Evolutionary conservation across 2,113 vertebrate genomes (phyloP), one percentile per base, ranked within the genome.

Genomic region (Clupea harengus): DNA sequence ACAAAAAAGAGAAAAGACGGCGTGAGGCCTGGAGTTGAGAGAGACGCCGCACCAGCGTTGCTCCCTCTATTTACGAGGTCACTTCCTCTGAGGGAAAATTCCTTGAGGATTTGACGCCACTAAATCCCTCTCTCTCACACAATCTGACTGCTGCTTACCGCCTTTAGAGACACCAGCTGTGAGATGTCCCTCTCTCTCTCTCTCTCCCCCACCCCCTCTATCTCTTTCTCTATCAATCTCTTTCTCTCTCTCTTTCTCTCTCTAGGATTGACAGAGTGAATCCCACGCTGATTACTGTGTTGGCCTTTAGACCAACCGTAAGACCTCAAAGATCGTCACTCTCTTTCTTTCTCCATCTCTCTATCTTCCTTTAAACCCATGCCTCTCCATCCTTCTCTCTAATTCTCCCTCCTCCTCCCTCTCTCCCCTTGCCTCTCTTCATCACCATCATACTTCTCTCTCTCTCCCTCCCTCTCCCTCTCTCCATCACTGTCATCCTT

Each of bases 361-460:
- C 86, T 64, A 18, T 85, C 49, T 82, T 87, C 28, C 28, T 85
- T 86, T 83, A 81, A 2, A 3, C 17, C 52, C 52, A 49, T 6
- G 47, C 81, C 86, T 87, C 88, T 87, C 89, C 89, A 87, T 75
- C 91, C 91, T 91, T 13, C 64, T 72, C 64, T 72, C 90, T 91
- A 88, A 93, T 90, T 85, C 88, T 88, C 89, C 88, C 90, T 91
- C 89, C 85, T 64, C 75, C 67, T 72, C 20, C 7, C 22, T n/a
- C 22, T 5, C 18, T 60, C 20, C 8, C 54, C 15, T 54, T 18
- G 9, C 10, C 60, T 39, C 52, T 92, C 92, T 39, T 39, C 39
- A 39, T 39, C 39, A 39, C 39, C 39, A 39, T 39, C 94, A 94
- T 93, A 93, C 95, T 11, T 54, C 52, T 60, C 54, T n/a, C 4